Percentiles rank a stretch among this genome's conserved stretches.
Conservation (phyloP, 2,888 invertebrate genomes). For the Metalampra italica region DNA sequence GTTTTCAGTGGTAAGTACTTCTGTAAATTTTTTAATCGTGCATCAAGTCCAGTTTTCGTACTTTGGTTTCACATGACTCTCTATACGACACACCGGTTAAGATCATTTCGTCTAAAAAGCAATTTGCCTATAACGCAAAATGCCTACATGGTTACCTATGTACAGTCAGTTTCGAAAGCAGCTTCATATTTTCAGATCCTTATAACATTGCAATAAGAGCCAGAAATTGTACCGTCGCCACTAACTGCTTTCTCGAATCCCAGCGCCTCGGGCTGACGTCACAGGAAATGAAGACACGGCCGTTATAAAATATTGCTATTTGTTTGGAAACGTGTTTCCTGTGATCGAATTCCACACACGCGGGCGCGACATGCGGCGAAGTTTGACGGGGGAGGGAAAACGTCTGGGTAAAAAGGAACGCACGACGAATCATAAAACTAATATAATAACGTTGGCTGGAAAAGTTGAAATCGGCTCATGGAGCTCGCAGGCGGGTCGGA, state of each 20-base stretch:
- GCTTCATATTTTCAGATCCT: too few species aligned
- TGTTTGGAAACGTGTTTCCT: background rate
- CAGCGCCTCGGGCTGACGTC: conserved; percentile 3
- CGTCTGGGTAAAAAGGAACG: background rate
- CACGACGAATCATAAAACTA: background rate
- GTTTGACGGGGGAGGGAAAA: background rate
- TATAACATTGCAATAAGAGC: too few species aligned
- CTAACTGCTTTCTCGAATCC: background rate
- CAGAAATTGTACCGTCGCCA: too few species aligned
- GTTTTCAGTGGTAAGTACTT: too few species aligned
- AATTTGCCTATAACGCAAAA: too few species aligned
- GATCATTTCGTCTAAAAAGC: too few species aligned
- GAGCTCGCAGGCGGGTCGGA: background rate
- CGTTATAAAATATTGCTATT: conserved; percentile 3
- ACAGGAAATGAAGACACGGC: conserved; percentile 19
- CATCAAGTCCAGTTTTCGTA: too few species aligned
- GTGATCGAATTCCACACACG: conserved; percentile 5
- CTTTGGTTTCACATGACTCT: too few species aligned
- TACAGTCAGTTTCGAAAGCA: too few species aligned
- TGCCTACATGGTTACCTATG: too few species aligned
- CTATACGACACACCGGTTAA: too few species aligned
- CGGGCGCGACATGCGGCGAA: background rate
- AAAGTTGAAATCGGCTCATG: background rate
- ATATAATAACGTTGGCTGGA: background rate
- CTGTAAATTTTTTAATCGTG: too few species aligned